Percentiles rank a stretch among this genome's conserved stretches.
phyloP scores from a whole-genome alignment of 2,888 invertebrate species.

The Platycnemis pennipes region DNA sequence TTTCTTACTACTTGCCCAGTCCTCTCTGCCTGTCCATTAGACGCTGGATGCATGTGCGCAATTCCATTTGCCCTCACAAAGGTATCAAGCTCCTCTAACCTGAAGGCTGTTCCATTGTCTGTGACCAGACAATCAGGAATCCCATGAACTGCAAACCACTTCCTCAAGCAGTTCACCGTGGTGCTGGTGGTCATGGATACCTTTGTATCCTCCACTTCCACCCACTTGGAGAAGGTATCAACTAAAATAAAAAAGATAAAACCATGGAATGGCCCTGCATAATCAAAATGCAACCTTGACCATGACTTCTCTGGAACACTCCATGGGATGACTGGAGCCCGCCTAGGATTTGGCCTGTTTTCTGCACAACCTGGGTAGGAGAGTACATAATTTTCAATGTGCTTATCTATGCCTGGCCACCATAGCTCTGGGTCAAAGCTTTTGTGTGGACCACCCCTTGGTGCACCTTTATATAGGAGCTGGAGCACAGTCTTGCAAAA shows the following conservation, averaged over 20 bases:
- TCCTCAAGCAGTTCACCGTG: not conserved
- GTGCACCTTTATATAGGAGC: too few relatives aligned
- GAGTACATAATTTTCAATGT: not conserved
- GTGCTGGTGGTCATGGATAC: not conserved
- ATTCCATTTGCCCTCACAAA: conserved; percentile 72
- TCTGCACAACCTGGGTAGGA: not conserved
- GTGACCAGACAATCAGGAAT: conserved; percentile 73
- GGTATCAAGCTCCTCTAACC: conserved; percentile 72
- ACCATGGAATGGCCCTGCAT: conserved; percentile 72
- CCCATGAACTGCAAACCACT: conserved; percentile 72
- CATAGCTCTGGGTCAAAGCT: not conserved
- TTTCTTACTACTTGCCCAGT: conserved; percentile 73
- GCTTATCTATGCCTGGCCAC: conserved; percentile 70
- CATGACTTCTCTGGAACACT: conserved; percentile 69
- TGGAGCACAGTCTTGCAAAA: too few relatives aligned
- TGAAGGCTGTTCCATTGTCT: conserved; percentile 75
- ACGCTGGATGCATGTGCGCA: conserved; percentile 71
- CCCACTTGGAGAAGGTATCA: conserved; percentile 73
- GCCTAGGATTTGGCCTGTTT: not conserved
- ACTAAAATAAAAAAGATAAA: conserved; percentile 73
- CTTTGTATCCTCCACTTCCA: not conserved
- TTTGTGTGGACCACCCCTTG: too few relatives aligned
- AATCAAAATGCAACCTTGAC: conserved; percentile 73
- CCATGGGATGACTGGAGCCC: not conserved
- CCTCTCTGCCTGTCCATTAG: conserved; percentile 74